Evolutionary conservation across 2,888 invertebrate genomes (phyloP).

Genomic region (Tenthredo notha): DNA sequence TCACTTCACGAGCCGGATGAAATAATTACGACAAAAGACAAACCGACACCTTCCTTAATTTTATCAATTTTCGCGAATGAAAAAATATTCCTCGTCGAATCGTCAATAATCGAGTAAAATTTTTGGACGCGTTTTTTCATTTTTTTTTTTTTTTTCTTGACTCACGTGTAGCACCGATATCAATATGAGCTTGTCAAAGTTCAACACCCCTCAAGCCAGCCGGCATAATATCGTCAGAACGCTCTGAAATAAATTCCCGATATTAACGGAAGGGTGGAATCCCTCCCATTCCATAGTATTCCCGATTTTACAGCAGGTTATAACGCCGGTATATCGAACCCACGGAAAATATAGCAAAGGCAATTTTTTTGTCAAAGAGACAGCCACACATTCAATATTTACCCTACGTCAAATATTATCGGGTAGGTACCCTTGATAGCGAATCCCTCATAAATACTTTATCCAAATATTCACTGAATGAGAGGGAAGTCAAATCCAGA

Average conservation of each 20-base stretch:
- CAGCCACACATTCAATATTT: constrained; percentile 18
- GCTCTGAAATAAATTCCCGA: constrained; percentile 37
- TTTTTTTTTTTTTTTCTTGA: neutral
- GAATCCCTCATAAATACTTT: constrained; percentile 2
- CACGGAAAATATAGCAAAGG: neutral
- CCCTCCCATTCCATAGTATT: neutral
- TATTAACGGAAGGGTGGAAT: constrained; percentile 42
- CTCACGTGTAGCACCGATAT: constrained; percentile 1
- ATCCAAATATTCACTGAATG: constrained; percentile 4
- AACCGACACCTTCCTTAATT: neutral
- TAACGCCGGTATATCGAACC: neutral
- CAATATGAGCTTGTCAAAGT: constrained; percentile 34
- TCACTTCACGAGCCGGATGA: too few relatives aligned
- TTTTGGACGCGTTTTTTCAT: neutral
- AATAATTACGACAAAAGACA: neutral
- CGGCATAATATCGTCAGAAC: constrained; percentile 28
- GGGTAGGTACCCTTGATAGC: neutral
- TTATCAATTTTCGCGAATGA: neutral
- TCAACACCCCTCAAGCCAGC: constrained; percentile 22
- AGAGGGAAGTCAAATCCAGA: neutral
- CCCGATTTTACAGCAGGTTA: constrained; percentile 9
- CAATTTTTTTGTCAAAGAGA: constrained; percentile 33
- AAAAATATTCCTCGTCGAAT: neutral
- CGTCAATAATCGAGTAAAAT: neutral
- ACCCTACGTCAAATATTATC: neutral